Conservation (phyloP, 1,140 invertebrate genomes). For the Helicoverpa zea region DNA sequence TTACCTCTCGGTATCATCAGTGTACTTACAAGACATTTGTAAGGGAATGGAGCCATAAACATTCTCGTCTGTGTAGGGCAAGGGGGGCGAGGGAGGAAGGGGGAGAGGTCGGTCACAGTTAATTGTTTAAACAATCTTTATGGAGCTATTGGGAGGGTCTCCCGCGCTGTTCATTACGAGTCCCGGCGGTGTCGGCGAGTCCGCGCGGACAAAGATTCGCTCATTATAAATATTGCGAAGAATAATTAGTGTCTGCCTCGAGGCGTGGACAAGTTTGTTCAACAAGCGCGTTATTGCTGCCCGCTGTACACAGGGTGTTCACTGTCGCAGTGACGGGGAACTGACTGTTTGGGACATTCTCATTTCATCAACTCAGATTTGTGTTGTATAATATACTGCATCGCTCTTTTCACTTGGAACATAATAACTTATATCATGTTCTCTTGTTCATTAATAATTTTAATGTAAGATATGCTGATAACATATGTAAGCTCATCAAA, state of each 20-base stretch:
- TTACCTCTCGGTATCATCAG: not conserved
- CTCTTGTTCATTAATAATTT: not conserved
- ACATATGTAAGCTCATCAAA: not conserved
- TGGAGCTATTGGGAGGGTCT: not conserved
- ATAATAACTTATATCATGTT: too few relatives aligned
- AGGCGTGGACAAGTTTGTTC: not conserved
- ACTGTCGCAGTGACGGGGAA: not conserved
- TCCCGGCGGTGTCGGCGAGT: not conserved
- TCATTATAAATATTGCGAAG: slow-evolving; percentile 19
- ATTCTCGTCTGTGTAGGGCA: not conserved
- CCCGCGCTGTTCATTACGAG: slow-evolving; percentile 4
- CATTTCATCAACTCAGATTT: too few relatives aligned
- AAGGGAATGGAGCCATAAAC: not conserved
- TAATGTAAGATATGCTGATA: not conserved
- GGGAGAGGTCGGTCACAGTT: not conserved
- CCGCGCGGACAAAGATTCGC: not conserved
- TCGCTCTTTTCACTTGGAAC: too few relatives aligned
- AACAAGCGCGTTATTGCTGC: slow-evolving; percentile 7
- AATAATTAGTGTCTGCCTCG: slow-evolving; percentile 5
- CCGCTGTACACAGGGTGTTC: not conserved
- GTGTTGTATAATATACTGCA: too few relatives aligned
- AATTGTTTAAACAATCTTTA: slow-evolving; percentile 20
- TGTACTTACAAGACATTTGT: not conserved
- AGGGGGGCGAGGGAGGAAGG: not conserved
- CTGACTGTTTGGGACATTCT: too few relatives aligned